A percentile compares a stretch with the other conserved stretches of the same genome.
Evolutionary conservation across 2,888 invertebrate genomes (phyloP).

Genomic region (Drosophila flavopinicola): DNA sequence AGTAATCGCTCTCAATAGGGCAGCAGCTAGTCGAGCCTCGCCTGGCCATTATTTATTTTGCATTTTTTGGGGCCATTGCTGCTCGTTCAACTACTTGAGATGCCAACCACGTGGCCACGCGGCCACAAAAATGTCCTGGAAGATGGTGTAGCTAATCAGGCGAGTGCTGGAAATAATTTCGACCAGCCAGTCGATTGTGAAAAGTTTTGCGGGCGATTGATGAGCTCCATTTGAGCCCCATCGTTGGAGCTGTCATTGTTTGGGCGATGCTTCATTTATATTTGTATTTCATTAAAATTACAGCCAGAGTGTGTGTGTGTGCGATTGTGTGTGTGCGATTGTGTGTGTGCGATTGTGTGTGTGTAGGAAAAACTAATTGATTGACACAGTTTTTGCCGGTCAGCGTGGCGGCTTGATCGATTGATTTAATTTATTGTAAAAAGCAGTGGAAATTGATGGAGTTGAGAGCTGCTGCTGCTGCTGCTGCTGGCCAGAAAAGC

Average conservation of each 20-base stretch:
- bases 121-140: conserved; percentile 64
- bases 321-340: conserved; percentile 3
- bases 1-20: not conserved
- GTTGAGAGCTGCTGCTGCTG: conserved; percentile 32
- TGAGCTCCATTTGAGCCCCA: conserved; percentile 51
- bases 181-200: conserved; percentile 42
- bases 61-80: conserved; percentile 52
- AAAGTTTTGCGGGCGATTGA: conserved; percentile 66
- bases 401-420: conserved; percentile 66
- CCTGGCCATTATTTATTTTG: conserved; percentile 53
- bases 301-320: conserved; percentile 39
- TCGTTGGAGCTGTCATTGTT: conserved; percentile 64
- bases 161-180: conserved; percentile 74
- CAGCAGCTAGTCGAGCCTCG: not conserved
- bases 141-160: conserved; percentile 69
- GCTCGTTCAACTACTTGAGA: conserved; percentile 62
- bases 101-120: conserved; percentile 65
- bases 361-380: conserved; percentile 65
- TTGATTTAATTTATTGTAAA: conserved; percentile 77
- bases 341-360: conserved; percentile 14
- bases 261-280: conserved; percentile 69
- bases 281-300: conserved; percentile 79
- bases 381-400: conserved; percentile 74
- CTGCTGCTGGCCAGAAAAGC: conserved; percentile 26
- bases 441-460: conserved; percentile 77